phyloP scores from a whole-genome alignment of 2,888 invertebrate species.

The Idaea biselata region DNA sequence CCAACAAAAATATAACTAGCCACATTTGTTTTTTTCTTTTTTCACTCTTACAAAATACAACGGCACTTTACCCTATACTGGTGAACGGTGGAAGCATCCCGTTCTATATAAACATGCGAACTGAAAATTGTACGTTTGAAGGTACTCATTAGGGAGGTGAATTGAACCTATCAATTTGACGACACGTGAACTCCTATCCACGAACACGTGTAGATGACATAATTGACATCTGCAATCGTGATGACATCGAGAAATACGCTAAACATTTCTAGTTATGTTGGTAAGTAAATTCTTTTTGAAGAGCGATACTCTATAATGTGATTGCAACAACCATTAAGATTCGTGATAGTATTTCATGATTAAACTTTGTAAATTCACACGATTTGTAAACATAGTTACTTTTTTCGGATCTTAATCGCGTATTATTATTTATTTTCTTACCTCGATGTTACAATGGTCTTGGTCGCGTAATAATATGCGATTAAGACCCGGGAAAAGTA shows the following conservation, averaged over 20 bases:
- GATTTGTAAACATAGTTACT: no score
- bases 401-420: no score
- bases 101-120: constrained; percentile 51
- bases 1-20: constrained; percentile 33
- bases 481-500: no score
- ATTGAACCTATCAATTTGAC: constrained; percentile 35
- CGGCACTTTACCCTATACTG: constrained; percentile 30
- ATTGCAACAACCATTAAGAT: constrained; percentile 1
- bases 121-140: constrained; percentile 50
- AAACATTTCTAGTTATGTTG: not conserved
- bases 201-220: constrained; percentile 28
- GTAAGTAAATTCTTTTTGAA: not conserved
- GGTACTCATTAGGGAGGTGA: constrained; percentile 46
- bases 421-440: no score
- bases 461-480: no score
- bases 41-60: constrained; percentile 27
- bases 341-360: not conserved
- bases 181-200: constrained; percentile 6
- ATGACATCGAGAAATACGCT: constrained; percentile 3
- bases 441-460: no score
- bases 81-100: constrained; percentile 22
- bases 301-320: not conserved
- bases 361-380: no score
- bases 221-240: not conserved
- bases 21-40: constrained; percentile 30